A percentile compares a stretch with the other conserved stretches of the same genome.
Conservation (phyloP, 2,797 vertebrate species). For the Crax fasciolata region DNA sequence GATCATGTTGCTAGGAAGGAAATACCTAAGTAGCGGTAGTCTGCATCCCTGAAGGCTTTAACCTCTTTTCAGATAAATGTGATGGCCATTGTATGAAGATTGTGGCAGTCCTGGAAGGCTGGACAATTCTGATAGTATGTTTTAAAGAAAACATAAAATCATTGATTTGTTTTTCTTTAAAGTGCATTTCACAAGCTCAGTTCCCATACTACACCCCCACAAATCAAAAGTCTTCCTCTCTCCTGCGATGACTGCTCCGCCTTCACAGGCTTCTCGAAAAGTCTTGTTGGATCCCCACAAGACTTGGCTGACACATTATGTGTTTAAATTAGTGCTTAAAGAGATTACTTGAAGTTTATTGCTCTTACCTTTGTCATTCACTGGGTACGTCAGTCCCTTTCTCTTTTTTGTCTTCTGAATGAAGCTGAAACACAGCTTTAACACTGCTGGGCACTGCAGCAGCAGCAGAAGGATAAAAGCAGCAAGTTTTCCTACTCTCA, state of each 20-base stretch:
- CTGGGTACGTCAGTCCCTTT: not conserved
- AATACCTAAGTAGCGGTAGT: not conserved
- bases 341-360: conserved; percentile 27
- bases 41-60: not conserved
- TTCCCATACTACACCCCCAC: not conserved
- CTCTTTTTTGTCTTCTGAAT: not conserved
- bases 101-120: not conserved
- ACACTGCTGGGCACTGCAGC: not conserved
- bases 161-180: not conserved
- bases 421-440: not conserved
- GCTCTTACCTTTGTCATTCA: conserved; percentile 4
- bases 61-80: not conserved
- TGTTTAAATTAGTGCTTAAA: conserved; percentile 28
- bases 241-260: not conserved
- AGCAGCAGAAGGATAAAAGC: not conserved
- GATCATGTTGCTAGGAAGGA: not conserved
- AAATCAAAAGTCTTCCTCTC: not conserved
- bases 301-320: not conserved
- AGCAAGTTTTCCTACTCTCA: not conserved
- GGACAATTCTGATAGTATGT: not conserved
- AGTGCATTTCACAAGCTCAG: not conserved
- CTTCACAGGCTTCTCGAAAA: not conserved
- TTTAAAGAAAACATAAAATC: not conserved
- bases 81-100: accelerated
- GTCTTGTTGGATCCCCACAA: not conserved